Base-by-base conservation (phyloP, 2,113 vertebrate species). In the Passer domesticus region DNA sequence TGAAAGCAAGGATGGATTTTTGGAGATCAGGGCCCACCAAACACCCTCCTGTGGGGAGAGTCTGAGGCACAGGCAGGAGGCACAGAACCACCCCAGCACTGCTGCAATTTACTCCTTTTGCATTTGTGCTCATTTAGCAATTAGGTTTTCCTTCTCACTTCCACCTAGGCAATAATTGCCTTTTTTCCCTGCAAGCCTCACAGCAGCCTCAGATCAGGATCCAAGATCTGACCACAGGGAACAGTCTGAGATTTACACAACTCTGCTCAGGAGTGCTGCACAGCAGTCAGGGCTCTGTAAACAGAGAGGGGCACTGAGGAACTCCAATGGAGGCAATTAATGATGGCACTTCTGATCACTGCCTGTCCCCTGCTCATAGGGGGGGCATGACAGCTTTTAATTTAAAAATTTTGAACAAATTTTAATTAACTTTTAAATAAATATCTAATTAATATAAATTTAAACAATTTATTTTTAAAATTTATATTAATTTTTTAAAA, bases 71-170 rank as follows among this genome's bases (percentile, higher is more conserved):
- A 43, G 76, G 27, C 31, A 67, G 41, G 30, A 68, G n/a, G 39
- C 25, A 24, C 68, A 59, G n/a, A 88, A 20, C 15, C 55, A 44
- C 41, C 73, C 5, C 49, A 31, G 53, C 53, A 15, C 41, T 41
- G 41, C 41, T 41, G 41, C 41, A 41, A 41, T 41, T 41, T 41
- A 37, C 44, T 12, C 3, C 14, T 5, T n/a, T 33, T 44, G 31
- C 3, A 1, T 15, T 13, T 1, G 1, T 1, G 21, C 28, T 64
- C 7, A 39, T 69, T 83, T 10, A 52, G 46, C 41, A 72, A 44
- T 37, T 31, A 4, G 0, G 7, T 43, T 83, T 87, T 17, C 35
- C 33, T 63, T 59, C 44, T 43, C 58, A 22, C 25, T 64, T 64
- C 73, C 49, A 81, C 1, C 5, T 25, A 49, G 39, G 58, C 18